A percentile compares a stretch with the other conserved stretches of the same genome.
These are phyloP conservation scores for Thecocarcelia acutangulata DNA, from an alignment of 2,888 invertebrate genomes.

Conservation along the genomic window DNA sequence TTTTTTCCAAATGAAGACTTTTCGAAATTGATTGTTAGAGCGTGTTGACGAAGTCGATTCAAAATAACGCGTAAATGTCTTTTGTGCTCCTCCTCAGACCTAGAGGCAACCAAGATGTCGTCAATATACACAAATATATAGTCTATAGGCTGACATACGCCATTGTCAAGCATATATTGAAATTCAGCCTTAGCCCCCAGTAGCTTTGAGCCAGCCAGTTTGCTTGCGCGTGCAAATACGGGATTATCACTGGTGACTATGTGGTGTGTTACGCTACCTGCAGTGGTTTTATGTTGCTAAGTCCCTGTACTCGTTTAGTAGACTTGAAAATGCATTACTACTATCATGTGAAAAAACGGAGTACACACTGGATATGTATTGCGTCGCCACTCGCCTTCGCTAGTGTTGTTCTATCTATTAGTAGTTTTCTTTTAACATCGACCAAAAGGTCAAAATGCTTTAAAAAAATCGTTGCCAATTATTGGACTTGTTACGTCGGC, in stretches of 20 bases:
- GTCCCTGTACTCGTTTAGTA: too few relatives aligned
- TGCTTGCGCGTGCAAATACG: conserved; percentile 31
- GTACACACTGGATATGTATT: background rate
- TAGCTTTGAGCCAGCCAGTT: conserved; percentile 33
- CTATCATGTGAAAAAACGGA: too few relatives aligned
- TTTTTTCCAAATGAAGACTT: conserved; percentile 56
- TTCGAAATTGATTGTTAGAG: conserved; percentile 44
- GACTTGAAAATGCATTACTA: too few relatives aligned
- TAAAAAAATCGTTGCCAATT: too few relatives aligned
- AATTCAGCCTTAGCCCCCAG: too few relatives aligned
- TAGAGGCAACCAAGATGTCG: conserved; percentile 4
- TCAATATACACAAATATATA: conserved; percentile 69
- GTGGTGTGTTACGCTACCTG: conserved; percentile 3
- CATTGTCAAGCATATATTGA: too few relatives aligned
- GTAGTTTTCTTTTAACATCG: conserved; percentile 14
- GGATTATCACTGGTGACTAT: conserved; percentile 28
- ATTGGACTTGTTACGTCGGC: too few relatives aligned
- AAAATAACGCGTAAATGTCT: conserved; percentile 70
- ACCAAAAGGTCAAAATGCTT: conserved; percentile 7
- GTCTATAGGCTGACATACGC: conserved; percentile 65
- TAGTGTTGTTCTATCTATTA: conserved; percentile 31
- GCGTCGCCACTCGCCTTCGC: background rate
- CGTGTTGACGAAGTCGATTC: conserved; percentile 53
- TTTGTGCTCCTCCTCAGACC: conserved; percentile 59
- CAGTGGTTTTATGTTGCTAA: too few relatives aligned